Conservation (phyloP, 1,140 invertebrate genomes). For the Octopus sinensis region DNA sequence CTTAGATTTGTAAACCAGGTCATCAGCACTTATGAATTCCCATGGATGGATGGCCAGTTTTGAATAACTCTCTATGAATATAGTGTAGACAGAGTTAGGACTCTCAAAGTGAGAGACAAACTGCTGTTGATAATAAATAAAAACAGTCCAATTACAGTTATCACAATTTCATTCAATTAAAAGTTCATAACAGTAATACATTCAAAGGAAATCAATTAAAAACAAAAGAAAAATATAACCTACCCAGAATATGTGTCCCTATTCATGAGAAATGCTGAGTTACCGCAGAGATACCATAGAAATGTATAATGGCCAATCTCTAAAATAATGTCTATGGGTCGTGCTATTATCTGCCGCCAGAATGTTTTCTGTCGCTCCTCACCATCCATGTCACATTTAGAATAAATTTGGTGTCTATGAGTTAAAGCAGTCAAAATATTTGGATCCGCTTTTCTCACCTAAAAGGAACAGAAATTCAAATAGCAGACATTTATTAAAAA, state of each 20-base stretch:
- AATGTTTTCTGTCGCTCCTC: neutral
- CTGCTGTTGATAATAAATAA: too few relatives aligned
- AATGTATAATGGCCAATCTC: neutral
- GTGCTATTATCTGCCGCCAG: neutral
- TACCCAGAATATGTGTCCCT: conserved; percentile 10
- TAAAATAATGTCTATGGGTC: conserved; percentile 10
- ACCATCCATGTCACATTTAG: neutral
- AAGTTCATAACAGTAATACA: too few relatives aligned
- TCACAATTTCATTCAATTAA: too few relatives aligned
- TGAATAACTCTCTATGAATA: too few relatives aligned
- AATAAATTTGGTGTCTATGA: conserved; percentile 13
- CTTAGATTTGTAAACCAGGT: too few relatives aligned
- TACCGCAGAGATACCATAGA: conserved; percentile 14
- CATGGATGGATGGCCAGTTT: too few relatives aligned
- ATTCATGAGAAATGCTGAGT: conserved; percentile 13
- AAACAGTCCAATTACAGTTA: too few relatives aligned
- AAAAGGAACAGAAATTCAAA: neutral
- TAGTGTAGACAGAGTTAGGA: too few relatives aligned
- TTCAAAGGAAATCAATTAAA: neutral
- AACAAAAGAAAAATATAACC: neutral
- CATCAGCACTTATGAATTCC: too few relatives aligned
- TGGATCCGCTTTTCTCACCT: conserved; percentile 12
- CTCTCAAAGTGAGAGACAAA: too few relatives aligned
- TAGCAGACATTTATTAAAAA: too few relatives aligned
- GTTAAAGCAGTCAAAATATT: conserved; percentile 14